Evolutionary conservation across 1,140 invertebrate genomes (phyloP).

Genomic region (Philotrypesis tridentata): DNA sequence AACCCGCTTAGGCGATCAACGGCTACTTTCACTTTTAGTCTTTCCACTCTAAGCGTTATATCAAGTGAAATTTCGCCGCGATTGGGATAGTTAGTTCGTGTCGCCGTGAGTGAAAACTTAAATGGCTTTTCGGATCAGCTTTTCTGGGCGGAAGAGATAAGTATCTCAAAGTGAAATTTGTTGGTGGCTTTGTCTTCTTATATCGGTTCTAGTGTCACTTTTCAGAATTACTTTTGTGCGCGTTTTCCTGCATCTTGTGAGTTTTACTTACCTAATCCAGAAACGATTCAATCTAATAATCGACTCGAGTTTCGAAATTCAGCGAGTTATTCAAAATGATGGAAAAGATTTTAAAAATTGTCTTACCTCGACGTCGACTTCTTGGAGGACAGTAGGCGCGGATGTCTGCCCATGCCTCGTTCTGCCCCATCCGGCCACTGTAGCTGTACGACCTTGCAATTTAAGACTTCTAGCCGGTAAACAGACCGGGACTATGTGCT

Average conservation of each 20-base stretch:
- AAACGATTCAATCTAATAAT: no score
- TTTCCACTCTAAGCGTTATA: not conserved
- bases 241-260: no score
- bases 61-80: not conserved
- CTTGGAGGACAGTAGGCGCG: constrained; percentile 83
- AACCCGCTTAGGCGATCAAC: not conserved
- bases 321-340: not conserved
- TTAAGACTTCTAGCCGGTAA: constrained; percentile 84
- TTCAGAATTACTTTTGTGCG: no score
- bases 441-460: constrained; percentile 87
- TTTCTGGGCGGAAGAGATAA: not conserved
- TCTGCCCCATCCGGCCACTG: constrained; percentile 92
- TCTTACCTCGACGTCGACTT: constrained; percentile 72
- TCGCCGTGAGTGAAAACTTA: not conserved
- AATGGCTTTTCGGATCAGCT: not conserved
- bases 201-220: not conserved
- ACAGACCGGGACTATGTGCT: constrained; percentile 92
- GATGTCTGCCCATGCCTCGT: constrained; percentile 88
- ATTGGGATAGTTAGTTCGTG: not conserved
- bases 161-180: not conserved
- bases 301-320: no score
- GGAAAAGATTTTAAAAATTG: not conserved
- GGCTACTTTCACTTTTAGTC: constrained; percentile 30
- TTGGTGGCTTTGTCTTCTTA: not conserved
- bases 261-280: no score